Evolutionary conservation across 2,113 vertebrate species (phyloP).

Genomic region (Haemorhous mexicanus): DNA sequence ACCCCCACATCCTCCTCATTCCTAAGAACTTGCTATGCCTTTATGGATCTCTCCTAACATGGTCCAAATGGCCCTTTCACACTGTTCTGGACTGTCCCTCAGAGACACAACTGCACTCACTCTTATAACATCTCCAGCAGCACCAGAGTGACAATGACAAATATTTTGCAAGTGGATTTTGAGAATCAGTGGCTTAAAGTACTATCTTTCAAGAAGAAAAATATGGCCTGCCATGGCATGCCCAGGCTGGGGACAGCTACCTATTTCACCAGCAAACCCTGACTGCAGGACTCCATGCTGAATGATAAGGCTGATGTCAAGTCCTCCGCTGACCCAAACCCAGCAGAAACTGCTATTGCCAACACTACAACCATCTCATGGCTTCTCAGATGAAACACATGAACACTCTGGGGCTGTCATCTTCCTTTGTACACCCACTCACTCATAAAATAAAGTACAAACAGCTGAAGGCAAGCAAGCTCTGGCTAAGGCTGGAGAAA

Average conservation of each 20-base stretch:
- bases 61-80: neutral
- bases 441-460: slow-evolving; percentile 9
- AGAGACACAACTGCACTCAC: neutral
- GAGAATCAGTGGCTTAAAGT: neutral
- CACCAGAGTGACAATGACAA: neutral
- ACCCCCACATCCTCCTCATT: neutral
- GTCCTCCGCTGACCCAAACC: neutral
- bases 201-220: neutral
- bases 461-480: neutral
- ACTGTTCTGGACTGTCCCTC: neutral
- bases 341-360: neutral
- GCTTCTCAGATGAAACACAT: neutral
- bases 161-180: neutral
- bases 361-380: neutral
- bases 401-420: neutral
- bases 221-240: neutral
- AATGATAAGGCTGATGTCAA: neutral
- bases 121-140: neutral
- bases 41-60: neutral
- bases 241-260: neutral
- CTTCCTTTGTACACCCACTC: neutral
- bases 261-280: neutral
- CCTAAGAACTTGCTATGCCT: neutral
- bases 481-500: neutral
- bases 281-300: neutral